phyloP scores from a whole-genome alignment of 1,140 invertebrate species.

The Aphelenchoides besseyi region DNA sequence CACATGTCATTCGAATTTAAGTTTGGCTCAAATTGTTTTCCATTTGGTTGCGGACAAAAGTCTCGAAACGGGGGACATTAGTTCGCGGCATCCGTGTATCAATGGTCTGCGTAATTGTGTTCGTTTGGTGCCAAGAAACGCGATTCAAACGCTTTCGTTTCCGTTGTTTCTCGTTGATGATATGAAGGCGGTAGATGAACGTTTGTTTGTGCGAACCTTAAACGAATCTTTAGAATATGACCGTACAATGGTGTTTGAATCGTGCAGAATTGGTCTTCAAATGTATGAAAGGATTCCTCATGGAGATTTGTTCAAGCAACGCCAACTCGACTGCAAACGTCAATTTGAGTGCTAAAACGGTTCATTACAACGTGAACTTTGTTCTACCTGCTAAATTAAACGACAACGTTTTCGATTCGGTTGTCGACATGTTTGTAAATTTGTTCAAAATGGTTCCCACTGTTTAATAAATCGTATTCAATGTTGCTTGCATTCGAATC shows the following conservation, averaged over 20 bases:
- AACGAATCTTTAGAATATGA: slow-evolving; percentile 76
- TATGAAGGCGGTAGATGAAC: slow-evolving; percentile 80
- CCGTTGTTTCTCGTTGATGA: slow-evolving; percentile 86
- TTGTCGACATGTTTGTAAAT: slow-evolving; percentile 48
- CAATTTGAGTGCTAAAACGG: neutral
- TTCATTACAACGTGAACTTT: slow-evolving; percentile 53
- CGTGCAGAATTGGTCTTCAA: slow-evolving; percentile 93
- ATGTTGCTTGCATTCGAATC: too few species aligned
- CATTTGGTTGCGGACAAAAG: slow-evolving; percentile 74
- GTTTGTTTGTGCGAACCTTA: neutral
- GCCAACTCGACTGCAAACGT: slow-evolving; percentile 14
- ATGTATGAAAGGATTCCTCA: slow-evolving; percentile 98
- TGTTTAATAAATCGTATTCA: too few species aligned
- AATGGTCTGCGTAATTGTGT: slow-evolving; percentile 88
- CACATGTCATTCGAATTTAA: slow-evolving; percentile 88
- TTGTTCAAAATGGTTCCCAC: too few species aligned
- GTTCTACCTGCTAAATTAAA: slow-evolving; percentile 38
- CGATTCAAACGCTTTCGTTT: slow-evolving; percentile 85
- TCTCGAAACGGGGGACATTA: slow-evolving; percentile 72
- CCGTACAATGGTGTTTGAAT: slow-evolving; percentile 87
- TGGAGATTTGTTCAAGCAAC: slow-evolving; percentile 69
- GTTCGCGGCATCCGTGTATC: slow-evolving; percentile 90
- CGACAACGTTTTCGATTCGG: slow-evolving; percentile 33
- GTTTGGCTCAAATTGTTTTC: slow-evolving; percentile 72
- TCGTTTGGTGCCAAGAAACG: slow-evolving; percentile 85